phyloP scores from a whole-genome alignment of 1,140 invertebrate genomes.

The Homarus americanus region DNA sequence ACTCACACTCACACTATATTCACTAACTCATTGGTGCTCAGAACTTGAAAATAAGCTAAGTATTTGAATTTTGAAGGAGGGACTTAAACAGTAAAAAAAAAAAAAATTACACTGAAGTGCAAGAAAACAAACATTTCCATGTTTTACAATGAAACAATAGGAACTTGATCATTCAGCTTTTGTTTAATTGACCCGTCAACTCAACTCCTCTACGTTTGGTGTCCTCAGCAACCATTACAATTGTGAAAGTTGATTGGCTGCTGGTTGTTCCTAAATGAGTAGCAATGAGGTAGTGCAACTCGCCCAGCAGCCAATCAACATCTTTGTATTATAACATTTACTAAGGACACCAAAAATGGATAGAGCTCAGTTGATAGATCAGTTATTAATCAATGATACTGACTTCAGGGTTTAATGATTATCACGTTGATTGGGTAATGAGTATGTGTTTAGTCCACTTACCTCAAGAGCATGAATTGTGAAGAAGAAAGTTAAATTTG shows the following conservation, averaged over 20 bases:
- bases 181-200: too few relatives aligned
- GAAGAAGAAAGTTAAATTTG: not conserved
- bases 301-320: too few relatives aligned
- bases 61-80: not conserved
- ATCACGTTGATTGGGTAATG: not conserved
- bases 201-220: too few relatives aligned
- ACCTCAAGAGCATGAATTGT: constrained; percentile 6
- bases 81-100: not conserved
- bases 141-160: not conserved
- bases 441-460: not conserved
- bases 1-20: too few relatives aligned
- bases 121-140: not conserved
- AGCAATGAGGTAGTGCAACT: too few relatives aligned
- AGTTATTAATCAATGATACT: not conserved
- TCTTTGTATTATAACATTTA: too few relatives aligned
- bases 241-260: too few relatives aligned
- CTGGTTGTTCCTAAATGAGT: too few relatives aligned
- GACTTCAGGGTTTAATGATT: not conserved
- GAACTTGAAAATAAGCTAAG: not conserved
- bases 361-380: not conserved
- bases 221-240: too few relatives aligned
- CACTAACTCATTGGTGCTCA: not conserved
- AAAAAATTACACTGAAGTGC: not conserved
- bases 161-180: not conserved
- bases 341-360: too few relatives aligned